These are phyloP conservation scores for Eledone cirrhosa DNA, from an alignment of 2,888 invertebrate genomes.

Conservation along the genomic window DNA sequence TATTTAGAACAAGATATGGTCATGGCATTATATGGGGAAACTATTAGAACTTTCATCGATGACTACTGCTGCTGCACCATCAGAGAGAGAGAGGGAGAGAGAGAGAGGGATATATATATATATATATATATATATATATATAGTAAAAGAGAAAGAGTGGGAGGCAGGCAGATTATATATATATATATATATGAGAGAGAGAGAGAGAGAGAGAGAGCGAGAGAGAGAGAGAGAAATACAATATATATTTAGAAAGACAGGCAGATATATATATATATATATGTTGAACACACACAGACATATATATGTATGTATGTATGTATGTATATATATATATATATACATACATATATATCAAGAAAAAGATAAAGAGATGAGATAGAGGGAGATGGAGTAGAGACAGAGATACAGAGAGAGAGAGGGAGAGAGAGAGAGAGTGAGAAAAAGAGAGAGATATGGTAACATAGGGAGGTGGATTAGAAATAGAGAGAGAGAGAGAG, in stretches of 20 bases:
- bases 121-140: too few species aligned
- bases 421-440: background rate
- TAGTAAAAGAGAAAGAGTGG: too few species aligned
- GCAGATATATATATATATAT: too few species aligned
- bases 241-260: too few species aligned
- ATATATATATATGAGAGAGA: background rate
- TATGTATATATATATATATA: too few species aligned
- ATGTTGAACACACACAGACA: too few species aligned
- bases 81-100: too few species aligned
- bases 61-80: too few species aligned
- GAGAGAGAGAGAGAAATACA: too few species aligned
- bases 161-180: too few species aligned
- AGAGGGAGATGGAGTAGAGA: background rate
- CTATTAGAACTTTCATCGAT: background rate
- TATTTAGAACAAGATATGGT: slow-evolving; percentile 17
- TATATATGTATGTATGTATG: too few species aligned
- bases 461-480: background rate
- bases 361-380: background rate
- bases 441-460: background rate
- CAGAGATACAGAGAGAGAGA: background rate
- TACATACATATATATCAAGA: background rate
- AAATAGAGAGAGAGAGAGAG: background rate
- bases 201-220: background rate
- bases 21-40: slow-evolving; percentile 17
- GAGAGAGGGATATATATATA: too few species aligned